Evolutionary conservation across 2,888 invertebrate genomes (phyloP).

Genomic region (Norana najaformis): DNA sequence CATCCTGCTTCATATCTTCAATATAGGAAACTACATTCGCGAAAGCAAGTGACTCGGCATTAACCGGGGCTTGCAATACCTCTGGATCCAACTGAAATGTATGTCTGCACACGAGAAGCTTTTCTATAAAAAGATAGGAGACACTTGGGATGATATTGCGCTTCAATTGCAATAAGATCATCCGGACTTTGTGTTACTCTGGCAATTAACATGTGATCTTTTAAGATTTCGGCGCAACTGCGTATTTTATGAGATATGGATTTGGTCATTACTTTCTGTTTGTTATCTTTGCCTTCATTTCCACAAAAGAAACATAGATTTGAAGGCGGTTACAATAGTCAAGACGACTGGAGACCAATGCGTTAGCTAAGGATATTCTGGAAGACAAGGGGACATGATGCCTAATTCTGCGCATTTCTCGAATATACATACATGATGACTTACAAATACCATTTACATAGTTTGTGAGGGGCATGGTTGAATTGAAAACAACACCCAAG

Average conservation of each 20-base stretch:
- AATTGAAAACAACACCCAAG: too few relatives aligned
- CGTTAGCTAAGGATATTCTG: too few relatives aligned
- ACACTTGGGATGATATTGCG: conserved; percentile 27
- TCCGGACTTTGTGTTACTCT: background rate
- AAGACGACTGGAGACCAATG: too few relatives aligned
- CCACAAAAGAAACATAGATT: background rate
- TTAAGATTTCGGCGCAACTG: background rate
- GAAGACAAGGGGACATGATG: too few relatives aligned
- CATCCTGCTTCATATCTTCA: background rate
- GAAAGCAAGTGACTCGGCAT: background rate
- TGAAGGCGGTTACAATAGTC: too few relatives aligned
- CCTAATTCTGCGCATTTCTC: too few relatives aligned
- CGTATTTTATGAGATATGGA: background rate
- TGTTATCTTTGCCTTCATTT: background rate
- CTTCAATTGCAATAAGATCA: conserved; percentile 14
- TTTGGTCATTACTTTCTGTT: background rate
- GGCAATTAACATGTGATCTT: background rate
- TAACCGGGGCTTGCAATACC: background rate
- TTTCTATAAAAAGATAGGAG: background rate
- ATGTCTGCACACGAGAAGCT: background rate
- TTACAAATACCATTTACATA: too few relatives aligned
- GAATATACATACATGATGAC: too few relatives aligned
- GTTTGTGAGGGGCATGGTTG: too few relatives aligned
- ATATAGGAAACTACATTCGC: background rate
- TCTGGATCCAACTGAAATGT: background rate